phyloP scores from a whole-genome alignment of 2,888 invertebrate species.

The Rhopalosiphum nymphaeae region DNA sequence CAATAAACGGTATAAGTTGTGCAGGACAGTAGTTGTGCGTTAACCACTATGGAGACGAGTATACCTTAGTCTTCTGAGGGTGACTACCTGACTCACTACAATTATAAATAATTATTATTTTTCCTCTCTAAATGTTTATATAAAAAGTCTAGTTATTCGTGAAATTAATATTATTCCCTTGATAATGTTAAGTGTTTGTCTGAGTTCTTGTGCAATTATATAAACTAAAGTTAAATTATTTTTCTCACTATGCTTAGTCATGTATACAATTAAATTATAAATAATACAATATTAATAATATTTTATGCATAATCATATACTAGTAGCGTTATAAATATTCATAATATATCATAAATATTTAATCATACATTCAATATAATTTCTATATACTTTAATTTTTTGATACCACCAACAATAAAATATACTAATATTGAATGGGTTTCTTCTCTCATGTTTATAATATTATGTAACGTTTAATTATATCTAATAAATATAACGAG shows the following conservation, averaged over 20 bases:
- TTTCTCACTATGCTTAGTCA: not conserved
- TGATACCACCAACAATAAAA: not conserved
- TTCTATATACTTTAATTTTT: not conserved
- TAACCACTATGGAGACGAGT: not conserved
- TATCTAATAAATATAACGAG: not conserved
- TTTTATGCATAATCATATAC: not conserved
- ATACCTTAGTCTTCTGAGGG: not conserved
- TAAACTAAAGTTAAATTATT: not conserved
- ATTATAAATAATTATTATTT: not conserved
- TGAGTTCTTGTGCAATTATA: not conserved
- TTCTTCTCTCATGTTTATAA: not conserved
- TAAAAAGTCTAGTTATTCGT: not conserved
- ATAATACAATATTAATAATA: not conserved
- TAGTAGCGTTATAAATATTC: not conserved
- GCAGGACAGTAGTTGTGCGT: not conserved
- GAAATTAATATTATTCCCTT: too few relatives aligned
- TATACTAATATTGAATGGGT: not conserved
- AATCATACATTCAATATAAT: not conserved
- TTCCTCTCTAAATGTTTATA: not conserved
- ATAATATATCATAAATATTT: not conserved
- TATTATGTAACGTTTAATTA: not conserved
- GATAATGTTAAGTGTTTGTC: not conserved
- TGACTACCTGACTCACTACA: not conserved
- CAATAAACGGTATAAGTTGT: not conserved
- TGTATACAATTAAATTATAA: not conserved